Evolutionary conservation across 1,140 invertebrate species (phyloP).

Genomic region (Acromyrmex charruanus): DNA sequence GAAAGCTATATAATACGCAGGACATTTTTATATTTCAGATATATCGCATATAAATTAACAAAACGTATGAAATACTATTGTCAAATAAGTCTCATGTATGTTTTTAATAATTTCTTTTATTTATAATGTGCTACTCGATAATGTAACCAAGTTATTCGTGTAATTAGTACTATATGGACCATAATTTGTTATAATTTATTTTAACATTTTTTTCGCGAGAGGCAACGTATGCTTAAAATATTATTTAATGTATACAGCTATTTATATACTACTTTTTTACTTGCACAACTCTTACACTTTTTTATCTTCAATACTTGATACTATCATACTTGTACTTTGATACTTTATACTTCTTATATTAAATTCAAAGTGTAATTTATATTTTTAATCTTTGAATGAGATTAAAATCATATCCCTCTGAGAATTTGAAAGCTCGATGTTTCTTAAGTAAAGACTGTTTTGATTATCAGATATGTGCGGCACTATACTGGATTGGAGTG

Average conservation of each 20-base stretch:
- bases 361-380: neutral
- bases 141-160: neutral
- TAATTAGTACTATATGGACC: neutral
- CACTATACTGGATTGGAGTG: conserved; percentile 12
- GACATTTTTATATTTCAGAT: neutral
- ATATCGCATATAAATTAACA: neutral
- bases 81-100: neutral
- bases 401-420: neutral
- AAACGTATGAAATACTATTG: neutral
- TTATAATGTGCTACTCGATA: neutral
- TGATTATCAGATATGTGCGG: neutral
- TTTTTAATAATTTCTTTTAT: conserved; percentile 2
- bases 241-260: neutral
- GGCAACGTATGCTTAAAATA: neutral
- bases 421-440: neutral
- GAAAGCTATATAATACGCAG: neutral
- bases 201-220: neutral
- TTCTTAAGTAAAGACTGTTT: neutral
- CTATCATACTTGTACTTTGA: neutral
- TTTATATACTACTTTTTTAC: conserved; percentile 6
- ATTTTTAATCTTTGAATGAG: neutral
- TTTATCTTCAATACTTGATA: neutral
- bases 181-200: neutral
- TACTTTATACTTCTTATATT: neutral
- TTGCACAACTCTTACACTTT: neutral